These are phyloP conservation scores for Lithophane semibrunnea DNA, from an alignment of 2,888 invertebrate genomes.

Conservation along the genomic window DNA sequence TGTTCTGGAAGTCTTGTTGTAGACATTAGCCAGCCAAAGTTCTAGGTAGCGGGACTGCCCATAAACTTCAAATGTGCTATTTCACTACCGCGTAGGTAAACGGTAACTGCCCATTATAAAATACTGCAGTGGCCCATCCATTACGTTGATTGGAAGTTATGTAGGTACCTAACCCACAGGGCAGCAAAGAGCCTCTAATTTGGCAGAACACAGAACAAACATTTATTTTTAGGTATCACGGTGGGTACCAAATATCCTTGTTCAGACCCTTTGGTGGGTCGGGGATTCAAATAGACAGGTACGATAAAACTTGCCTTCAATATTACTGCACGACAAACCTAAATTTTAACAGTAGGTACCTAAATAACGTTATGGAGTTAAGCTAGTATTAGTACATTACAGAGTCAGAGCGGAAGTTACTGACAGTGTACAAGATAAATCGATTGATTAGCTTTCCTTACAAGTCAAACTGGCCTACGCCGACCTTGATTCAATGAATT, in stretches of 20 bases:
- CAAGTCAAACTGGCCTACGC: conserved; percentile 62
- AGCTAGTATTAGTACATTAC: conserved; percentile 15
- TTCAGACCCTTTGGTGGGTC: background rate
- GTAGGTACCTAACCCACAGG: background rate
- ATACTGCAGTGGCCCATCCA: background rate
- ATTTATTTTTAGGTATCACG: background rate
- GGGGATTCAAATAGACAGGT: background rate
- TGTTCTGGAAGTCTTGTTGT: too few species aligned
- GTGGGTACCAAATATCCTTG: background rate
- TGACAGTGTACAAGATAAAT: conserved; percentile 52
- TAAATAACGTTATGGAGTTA: too few species aligned
- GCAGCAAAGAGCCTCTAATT: background rate
- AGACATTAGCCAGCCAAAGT: background rate
- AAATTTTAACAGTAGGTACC: too few species aligned
- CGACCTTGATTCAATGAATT: conserved; percentile 65
- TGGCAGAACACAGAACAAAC: background rate
- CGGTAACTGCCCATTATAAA: background rate
- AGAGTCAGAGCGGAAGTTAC: conserved; percentile 56
- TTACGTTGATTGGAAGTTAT: background rate
- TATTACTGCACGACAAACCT: background rate
- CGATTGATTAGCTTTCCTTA: conserved; percentile 66
- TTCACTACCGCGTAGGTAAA: background rate
- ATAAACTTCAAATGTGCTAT: background rate
- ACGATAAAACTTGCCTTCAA: background rate
- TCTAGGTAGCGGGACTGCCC: background rate